Percentiles rank a stretch among this genome's conserved stretches.
These are phyloP conservation scores for Anguilla marmorata DNA, from an alignment of 2,797 vertebrate genomes.

Conservation along the genomic window DNA sequence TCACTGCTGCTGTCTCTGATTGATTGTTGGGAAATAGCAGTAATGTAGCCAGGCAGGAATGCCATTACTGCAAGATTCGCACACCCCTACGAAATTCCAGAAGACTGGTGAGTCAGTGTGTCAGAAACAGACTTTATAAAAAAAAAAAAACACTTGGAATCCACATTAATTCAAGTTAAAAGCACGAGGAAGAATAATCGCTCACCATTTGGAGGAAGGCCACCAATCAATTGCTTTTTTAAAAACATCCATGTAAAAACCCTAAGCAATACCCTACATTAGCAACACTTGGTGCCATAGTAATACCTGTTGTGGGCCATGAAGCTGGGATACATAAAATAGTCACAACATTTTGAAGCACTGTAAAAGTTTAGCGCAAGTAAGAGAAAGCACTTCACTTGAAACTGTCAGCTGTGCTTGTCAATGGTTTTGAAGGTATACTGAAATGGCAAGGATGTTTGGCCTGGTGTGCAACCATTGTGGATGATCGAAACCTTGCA, in stretches of 20 bases:
- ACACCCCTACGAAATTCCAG: constrained; percentile 76
- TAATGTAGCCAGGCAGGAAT: constrained; percentile 72
- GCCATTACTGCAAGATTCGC: constrained; percentile 72
- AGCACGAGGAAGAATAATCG: constrained; percentile 68
- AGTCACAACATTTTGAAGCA: neutral
- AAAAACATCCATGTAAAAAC: neutral
- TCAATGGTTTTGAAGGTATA: neutral
- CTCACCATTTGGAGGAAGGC: constrained; percentile 64
- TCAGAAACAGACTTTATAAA: constrained; percentile 58
- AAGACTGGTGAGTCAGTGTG: constrained; percentile 61
- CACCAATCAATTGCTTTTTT: constrained; percentile 52
- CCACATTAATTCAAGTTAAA: constrained; percentile 73
- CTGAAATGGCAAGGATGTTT: neutral
- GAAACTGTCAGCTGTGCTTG: neutral
- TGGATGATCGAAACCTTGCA: neutral
- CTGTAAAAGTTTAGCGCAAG: neutral
- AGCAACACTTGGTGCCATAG: neutral
- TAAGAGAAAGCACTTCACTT: neutral
- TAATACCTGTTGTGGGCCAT: neutral
- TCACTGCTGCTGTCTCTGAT: constrained; percentile 58
- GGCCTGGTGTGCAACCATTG: neutral
- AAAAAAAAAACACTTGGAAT: constrained; percentile 51
- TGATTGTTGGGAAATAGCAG: constrained; percentile 69
- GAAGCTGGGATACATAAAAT: neutral
- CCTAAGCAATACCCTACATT: neutral